Evolutionary conservation across 2,888 invertebrate genomes (phyloP).

Genomic region (Scelioninae gen. 1): DNA sequence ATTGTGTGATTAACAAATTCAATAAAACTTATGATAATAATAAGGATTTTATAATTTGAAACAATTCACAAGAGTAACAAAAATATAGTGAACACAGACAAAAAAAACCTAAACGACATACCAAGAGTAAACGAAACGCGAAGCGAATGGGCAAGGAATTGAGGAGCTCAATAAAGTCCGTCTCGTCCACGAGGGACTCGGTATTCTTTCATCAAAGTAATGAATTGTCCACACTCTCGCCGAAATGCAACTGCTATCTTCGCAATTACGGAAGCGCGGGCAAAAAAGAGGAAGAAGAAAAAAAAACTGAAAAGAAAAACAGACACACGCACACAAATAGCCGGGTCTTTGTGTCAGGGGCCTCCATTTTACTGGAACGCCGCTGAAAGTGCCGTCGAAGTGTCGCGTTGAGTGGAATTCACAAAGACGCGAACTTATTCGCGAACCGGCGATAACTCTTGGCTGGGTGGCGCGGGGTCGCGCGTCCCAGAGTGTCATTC

Average conservation of each 20-base stretch:
- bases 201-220: constrained; percentile 66
- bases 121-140: constrained; percentile 13
- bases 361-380: constrained; percentile 71
- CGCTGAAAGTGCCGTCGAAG: constrained; percentile 75
- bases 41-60: not conserved
- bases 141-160: constrained; percentile 44
- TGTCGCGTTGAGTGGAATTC: constrained; percentile 75
- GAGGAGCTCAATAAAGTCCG: constrained; percentile 57
- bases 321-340: constrained; percentile 44
- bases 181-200: constrained; percentile 50
- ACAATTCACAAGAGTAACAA: not conserved
- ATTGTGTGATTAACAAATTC: too few species aligned
- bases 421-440: constrained; percentile 78
- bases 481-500: constrained; percentile 81
- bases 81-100: too few species aligned
- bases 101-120: not conserved
- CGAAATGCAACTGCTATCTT: constrained; percentile 65
- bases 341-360: constrained; percentile 63
- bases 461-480: constrained; percentile 71
- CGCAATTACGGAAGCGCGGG: constrained; percentile 65
- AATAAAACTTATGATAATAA: too few species aligned
- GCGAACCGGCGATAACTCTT: constrained; percentile 76
- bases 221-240: constrained; percentile 64
- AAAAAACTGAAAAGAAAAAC: constrained; percentile 51
- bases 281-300: too few species aligned